Evolutionary conservation across 2,888 invertebrate genomes (phyloP).

Genomic region (Emmelina monodactyla): DNA sequence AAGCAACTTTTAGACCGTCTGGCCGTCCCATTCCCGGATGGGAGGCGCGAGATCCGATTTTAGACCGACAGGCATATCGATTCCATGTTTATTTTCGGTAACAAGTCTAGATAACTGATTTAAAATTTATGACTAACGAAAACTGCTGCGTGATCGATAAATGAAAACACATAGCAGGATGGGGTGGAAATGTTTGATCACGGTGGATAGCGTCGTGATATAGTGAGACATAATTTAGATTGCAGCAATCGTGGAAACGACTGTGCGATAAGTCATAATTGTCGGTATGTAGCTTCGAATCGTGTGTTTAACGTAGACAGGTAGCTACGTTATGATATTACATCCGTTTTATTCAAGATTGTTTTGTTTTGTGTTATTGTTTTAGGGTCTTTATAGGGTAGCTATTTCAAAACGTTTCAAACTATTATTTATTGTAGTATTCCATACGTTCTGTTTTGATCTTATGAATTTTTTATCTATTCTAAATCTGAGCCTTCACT

Average conservation of each 20-base stretch:
- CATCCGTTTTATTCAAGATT: too few species aligned
- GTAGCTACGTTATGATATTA: background rate
- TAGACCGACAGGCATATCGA: conserved; percentile 30
- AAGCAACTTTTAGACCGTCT: background rate
- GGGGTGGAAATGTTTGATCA: background rate
- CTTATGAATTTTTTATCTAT: too few species aligned
- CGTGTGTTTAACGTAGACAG: background rate
- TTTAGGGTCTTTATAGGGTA: too few species aligned
- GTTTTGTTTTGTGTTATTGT: conserved; percentile 21
- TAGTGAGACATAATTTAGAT: background rate
- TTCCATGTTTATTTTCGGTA: conserved; percentile 45
- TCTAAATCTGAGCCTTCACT: too few species aligned
- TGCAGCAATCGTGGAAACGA: background rate
- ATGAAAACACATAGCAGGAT: background rate
- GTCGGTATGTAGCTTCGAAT: background rate
- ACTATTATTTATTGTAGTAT: too few species aligned
- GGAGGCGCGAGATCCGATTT: background rate
- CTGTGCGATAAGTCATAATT: background rate
- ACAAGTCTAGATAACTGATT: conserved; percentile 35
- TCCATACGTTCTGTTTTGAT: too few species aligned
- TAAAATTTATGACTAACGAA: conserved; percentile 42
- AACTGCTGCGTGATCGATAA: conserved; percentile 13
- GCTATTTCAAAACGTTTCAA: too few species aligned
- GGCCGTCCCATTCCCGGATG: background rate
- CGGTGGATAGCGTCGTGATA: background rate